A percentile compares a stretch with the other conserved stretches of the same genome.
Evolutionary conservation across 2,797 vertebrate species (phyloP).

Genomic region (Rhadinocentrus ornatus): DNA sequence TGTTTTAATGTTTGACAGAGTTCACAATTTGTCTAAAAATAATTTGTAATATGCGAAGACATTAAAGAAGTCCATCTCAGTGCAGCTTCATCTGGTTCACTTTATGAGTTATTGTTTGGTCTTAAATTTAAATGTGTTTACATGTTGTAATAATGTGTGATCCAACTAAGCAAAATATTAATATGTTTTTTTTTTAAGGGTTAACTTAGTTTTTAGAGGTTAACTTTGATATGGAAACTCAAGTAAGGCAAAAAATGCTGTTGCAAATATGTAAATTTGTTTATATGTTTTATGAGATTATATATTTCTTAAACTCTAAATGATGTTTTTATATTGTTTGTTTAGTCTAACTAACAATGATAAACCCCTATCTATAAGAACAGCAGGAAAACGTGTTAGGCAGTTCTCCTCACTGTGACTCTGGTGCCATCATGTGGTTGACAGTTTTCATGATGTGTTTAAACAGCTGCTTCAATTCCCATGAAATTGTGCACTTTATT

Average conservation of each 20-base stretch:
- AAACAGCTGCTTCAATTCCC: neutral
- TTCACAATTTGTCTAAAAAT: neutral
- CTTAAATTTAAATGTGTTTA: too few species aligned
- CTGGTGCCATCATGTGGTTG: slow-evolving; percentile 1
- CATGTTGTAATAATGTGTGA: too few species aligned
- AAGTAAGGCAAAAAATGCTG: neutral
- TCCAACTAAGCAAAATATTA: too few species aligned
- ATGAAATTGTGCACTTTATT: neutral
- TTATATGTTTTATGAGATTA: neutral
- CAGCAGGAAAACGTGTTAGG: neutral
- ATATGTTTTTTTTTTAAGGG: too few species aligned
- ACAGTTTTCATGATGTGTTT: neutral
- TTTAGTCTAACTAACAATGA: neutral
- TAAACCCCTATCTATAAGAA: neutral
- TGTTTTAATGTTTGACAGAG: neutral
- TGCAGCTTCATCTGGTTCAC: too few species aligned
- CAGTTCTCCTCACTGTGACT: neutral
- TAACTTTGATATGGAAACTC: neutral
- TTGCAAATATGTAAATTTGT: neutral
- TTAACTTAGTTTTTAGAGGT: too few species aligned
- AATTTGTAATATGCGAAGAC: too few species aligned
- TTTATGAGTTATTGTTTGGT: neutral
- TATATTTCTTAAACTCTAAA: neutral
- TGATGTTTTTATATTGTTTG: neutral
- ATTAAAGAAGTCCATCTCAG: too few species aligned